Evolutionary conservation across 2,113 vertebrate genomes (phyloP).

Genomic region (Triplophysa siluroides): DNA sequence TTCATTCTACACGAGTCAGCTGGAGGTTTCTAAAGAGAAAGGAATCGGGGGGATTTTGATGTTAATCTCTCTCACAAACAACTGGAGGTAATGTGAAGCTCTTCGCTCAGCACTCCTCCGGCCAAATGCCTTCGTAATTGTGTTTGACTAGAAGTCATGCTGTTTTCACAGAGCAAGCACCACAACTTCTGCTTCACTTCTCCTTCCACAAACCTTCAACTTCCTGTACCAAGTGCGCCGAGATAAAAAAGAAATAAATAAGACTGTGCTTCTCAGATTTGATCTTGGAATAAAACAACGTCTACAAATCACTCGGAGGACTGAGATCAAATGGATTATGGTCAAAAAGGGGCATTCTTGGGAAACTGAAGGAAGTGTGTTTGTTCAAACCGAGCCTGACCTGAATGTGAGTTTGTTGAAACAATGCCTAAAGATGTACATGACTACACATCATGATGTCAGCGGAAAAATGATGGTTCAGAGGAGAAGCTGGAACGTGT

Average conservation of each 20-base stretch:
- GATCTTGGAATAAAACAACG: not conserved
- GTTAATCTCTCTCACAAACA: conserved; percentile 30
- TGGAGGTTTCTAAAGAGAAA: conserved; percentile 52
- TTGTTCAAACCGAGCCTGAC: no score
- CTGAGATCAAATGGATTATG: not conserved
- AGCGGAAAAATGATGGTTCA: no score
- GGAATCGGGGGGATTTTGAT: conserved; percentile 14
- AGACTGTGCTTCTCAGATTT: not conserved
- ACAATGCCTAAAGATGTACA: no score
- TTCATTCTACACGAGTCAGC: not conserved
- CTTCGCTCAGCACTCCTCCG: not conserved
- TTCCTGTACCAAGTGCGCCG: not conserved
- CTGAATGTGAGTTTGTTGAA: no score
- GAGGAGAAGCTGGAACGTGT: not conserved
- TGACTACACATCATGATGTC: no score
- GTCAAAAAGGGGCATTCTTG: not conserved
- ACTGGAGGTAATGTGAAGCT: conserved; percentile 20
- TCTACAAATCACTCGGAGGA: not conserved
- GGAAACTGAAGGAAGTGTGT: no score
- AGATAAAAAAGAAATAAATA: not conserved
- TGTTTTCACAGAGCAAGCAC: conserved; percentile 58
- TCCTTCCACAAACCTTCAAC: conserved; percentile 14
- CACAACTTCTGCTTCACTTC: conserved; percentile 24
- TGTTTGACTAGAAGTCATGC: conserved; percentile 51
- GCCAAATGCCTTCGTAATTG: not conserved